Evolutionary conservation across 2,797 vertebrate genomes (phyloP).

Genomic region (Acrossocheilus wenchowensis): DNA sequence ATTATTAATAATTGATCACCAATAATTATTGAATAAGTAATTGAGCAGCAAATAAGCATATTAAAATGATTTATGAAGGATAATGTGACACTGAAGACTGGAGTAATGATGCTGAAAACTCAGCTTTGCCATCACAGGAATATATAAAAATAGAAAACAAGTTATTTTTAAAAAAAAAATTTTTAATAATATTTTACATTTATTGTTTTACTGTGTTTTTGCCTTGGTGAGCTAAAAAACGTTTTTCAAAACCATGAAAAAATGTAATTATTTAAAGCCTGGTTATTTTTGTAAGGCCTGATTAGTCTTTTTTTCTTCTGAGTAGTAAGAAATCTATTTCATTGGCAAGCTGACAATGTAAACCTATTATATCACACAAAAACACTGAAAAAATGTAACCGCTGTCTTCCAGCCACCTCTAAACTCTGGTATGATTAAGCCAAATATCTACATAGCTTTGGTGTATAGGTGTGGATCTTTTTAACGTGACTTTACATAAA

Average conservation of each 20-base stretch:
- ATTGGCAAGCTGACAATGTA: conserved; percentile 67
- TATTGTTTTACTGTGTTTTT: not conserved
- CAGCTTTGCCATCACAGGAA: too few relatives aligned
- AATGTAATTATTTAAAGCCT: not conserved
- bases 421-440: not conserved
- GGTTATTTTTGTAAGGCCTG: not conserved
- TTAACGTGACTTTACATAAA: conserved; percentile 66
- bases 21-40: not conserved
- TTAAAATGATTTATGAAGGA: too few relatives aligned
- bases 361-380: conserved; percentile 64
- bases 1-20: not conserved
- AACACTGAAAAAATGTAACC: conserved; percentile 53
- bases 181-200: not conserved
- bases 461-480: conserved; percentile 66
- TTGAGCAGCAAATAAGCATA: not conserved
- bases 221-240: not conserved
- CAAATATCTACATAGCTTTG: not conserved
- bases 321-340: conserved; percentile 36
- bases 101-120: too few relatives aligned
- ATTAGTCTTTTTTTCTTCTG: not conserved
- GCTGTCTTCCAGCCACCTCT: not conserved
- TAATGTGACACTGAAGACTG: not conserved
- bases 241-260: not conserved
- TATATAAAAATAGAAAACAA: too few relatives aligned
- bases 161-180: not conserved